Base-by-base conservation (phyloP, 2,888 invertebrate species). In the Coenonympha glycerion region DNA sequence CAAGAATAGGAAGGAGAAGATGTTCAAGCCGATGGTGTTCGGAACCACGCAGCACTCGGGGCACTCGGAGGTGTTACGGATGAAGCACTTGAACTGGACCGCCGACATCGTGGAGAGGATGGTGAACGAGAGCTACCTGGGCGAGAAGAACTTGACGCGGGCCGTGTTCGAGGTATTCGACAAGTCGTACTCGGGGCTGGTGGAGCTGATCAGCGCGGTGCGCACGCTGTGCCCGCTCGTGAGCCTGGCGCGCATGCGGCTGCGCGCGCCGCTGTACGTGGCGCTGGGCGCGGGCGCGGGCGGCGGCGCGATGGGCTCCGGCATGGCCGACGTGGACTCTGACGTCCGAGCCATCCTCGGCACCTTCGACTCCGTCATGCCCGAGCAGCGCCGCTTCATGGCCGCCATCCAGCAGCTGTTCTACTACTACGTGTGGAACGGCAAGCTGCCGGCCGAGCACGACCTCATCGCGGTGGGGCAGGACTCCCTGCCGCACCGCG, bases 281-380 rank as follows among this genome's bases (percentile, higher is more conserved):
- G 93, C 91, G 6, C 90, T 89, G 6, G 93, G 93, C 50, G 87
- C 91, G 1, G 89, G 92, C 33, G 88, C 83, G 1, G 83, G 82
- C 18, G 77, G 76, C 26, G 79, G 88, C 13, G 70, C 84, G 15
- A 62, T 60, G 1, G 88, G 86, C 11, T 83, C 88, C 0, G 66
- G 76, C 0, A 59, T 79, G 44, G 86, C 85, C 3, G 69, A 56
- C 18, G 65, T 73, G 1, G 91, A 92, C 67, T 89, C 92, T 1
- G 96, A 96, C 68, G 89, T 93, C 0, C 90, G 91, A 46, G 95
- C 95, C 0, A 95, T 96, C 60, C 88, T 96, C 37, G 94, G 93
- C 0, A 89, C 91, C 9, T 94, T 92, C 62, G 91, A 92, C 53
- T 91, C 92, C 0, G 90, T 90, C 61, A 91, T 91, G 30, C 90